phyloP scores from a whole-genome alignment of 1,140 invertebrate genomes.

The Drosophila bifasciata region DNA sequence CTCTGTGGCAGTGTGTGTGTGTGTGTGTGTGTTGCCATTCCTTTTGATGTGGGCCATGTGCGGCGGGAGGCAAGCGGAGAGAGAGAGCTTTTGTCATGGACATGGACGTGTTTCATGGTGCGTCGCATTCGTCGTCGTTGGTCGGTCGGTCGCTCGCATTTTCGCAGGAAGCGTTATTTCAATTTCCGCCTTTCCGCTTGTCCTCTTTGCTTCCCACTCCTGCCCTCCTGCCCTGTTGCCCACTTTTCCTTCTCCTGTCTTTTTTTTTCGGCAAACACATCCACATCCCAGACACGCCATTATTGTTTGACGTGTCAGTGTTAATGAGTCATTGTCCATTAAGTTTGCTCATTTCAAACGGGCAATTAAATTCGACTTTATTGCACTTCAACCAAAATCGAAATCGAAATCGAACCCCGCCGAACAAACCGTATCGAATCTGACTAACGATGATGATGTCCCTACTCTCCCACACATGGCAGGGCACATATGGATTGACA shows the following conservation, averaged over 20 bases:
- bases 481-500: neutral
- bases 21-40: conserved; percentile 47
- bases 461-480: neutral
- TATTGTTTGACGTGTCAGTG: conserved; percentile 81
- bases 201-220: conserved; percentile 6
- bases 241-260: neutral
- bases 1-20: conserved; percentile 18
- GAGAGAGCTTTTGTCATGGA: conserved; percentile 77
- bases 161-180: conserved; percentile 79
- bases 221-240: neutral
- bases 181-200: conserved; percentile 77
- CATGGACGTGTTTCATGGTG: conserved; percentile 47
- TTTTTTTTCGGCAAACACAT: conserved; percentile 47
- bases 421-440: conserved; percentile 31
- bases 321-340: conserved; percentile 83
- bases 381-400: conserved; percentile 58
- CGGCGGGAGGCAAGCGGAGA: conserved; percentile 48
- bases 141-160: conserved; percentile 55
- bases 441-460: conserved; percentile 21
- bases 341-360: conserved; percentile 82
- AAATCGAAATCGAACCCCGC: conserved; percentile 24
- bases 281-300: conserved; percentile 69
- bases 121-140: conserved; percentile 28
- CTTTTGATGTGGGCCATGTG: conserved; percentile 69
- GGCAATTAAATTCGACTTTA: conserved; percentile 83